Evolutionary conservation across 2,797 vertebrate species (phyloP).

Genomic region (Chrysocyon brachyurus): DNA sequence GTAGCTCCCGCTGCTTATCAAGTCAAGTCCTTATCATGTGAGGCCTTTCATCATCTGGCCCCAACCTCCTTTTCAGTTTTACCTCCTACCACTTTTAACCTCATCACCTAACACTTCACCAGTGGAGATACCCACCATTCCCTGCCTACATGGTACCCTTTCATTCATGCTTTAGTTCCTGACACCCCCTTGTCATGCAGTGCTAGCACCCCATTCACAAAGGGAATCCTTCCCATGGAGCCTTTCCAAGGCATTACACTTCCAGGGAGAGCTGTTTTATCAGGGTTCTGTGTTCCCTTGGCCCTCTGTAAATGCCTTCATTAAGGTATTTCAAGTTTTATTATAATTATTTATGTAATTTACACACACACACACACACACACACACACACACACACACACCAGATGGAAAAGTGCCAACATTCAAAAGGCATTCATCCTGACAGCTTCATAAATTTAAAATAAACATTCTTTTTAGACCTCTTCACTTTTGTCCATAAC

Average conservation of each 20-base stretch:
- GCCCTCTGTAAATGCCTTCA: slow-evolving; percentile 8
- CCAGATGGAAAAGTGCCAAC: slow-evolving; percentile 35
- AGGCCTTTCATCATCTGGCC: not conserved
- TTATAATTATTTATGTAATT: slow-evolving; percentile 30
- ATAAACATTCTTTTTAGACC: slow-evolving; percentile 41
- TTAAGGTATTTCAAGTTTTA: slow-evolving; percentile 36
- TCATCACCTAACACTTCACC: not conserved
- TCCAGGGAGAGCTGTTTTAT: not conserved
- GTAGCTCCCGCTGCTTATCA: not conserved
- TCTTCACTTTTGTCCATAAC: not conserved
- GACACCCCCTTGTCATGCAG: not conserved
- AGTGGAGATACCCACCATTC: not conserved
- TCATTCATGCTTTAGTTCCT: not conserved
- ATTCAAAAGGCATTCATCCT: slow-evolving; percentile 54
- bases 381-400: not conserved
- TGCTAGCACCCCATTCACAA: not conserved
- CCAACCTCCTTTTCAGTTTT: not conserved
- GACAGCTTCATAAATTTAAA: slow-evolving; percentile 37
- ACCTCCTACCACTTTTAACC: not conserved
- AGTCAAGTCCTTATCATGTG: not conserved
- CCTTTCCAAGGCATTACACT: not conserved
- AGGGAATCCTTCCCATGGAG: not conserved
- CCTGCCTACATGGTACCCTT: not conserved
- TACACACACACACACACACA: not conserved
- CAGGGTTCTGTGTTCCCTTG: not conserved